phyloP scores from a whole-genome alignment of 2,888 invertebrate species.

The Philhelius pedissequus region DNA sequence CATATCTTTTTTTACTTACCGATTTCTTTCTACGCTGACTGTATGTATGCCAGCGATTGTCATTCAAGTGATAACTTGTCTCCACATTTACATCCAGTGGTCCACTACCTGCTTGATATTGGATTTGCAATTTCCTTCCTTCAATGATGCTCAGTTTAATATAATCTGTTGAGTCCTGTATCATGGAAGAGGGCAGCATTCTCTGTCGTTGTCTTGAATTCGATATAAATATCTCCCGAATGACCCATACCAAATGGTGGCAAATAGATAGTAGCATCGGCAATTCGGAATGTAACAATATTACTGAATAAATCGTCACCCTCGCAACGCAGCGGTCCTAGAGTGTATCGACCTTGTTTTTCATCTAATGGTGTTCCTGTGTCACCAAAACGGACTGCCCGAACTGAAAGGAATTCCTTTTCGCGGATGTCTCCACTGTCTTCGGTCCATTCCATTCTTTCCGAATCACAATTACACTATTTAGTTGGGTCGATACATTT shows the following conservation, averaged over 20 bases:
- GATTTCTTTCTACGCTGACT: conserved; percentile 95
- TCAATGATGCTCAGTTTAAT: conserved; percentile 93
- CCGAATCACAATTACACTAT: conserved; percentile 98
- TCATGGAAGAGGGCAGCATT: conserved; percentile 95
- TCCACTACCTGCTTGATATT: conserved; percentile 95
- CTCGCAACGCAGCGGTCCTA: conserved; percentile 93
- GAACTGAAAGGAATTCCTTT: conserved; percentile 94
- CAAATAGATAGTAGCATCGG: conserved; percentile 92
- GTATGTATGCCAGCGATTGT: conserved; percentile 98
- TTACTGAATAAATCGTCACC: conserved; percentile 97
- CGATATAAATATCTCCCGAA: conserved; percentile 97
- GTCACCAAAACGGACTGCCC: conserved; percentile 95
- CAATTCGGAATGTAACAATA: conserved; percentile 94
- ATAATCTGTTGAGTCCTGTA: conserved; percentile 91
- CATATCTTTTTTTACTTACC: too few species aligned
- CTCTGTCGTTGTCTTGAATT: conserved; percentile 94
- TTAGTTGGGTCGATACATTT: conserved; percentile 90
- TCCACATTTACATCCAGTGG: conserved; percentile 92
- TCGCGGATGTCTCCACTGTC: conserved; percentile 93
- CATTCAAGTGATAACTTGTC: conserved; percentile 91
- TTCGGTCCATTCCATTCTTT: conserved; percentile 83
- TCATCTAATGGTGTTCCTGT: conserved; percentile 95
- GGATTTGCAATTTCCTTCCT: conserved; percentile 94
- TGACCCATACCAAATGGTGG: conserved; percentile 95
- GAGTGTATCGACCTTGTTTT: conserved; percentile 91